Percentiles rank a stretch among this genome's conserved stretches.
phyloP scores from a whole-genome alignment of 92 coral and sea anemone genomes.

The Bergia sp. region DNA sequence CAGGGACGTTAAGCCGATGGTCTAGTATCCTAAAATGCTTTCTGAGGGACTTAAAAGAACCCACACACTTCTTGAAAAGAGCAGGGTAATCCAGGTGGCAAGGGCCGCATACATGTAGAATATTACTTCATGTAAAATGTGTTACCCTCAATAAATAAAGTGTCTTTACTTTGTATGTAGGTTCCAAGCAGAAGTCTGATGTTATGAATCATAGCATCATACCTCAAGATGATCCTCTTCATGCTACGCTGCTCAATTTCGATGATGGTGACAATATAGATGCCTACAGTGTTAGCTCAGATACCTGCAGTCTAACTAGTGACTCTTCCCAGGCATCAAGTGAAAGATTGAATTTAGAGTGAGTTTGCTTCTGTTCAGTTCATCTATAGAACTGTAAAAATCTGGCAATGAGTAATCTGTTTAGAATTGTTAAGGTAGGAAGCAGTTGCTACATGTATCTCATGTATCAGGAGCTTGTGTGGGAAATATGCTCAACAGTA shows the following conservation, averaged over 20 bases:
- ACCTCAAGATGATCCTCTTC: constrained; percentile 13
- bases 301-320: constrained; percentile 11
- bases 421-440: too few species aligned
- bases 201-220: background rate
- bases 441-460: too few species aligned
- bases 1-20: too few species aligned
- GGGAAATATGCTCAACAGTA: too few species aligned
- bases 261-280: constrained; percentile 1
- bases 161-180: background rate
- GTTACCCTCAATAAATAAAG: too few species aligned
- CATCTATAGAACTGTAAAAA: background rate
- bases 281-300: background rate
- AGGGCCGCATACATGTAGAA: too few species aligned
- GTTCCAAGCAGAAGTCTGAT: background rate
- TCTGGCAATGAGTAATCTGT: background rate
- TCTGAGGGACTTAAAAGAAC: too few species aligned
- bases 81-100: too few species aligned
- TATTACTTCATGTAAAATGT: too few species aligned
- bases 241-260: background rate
- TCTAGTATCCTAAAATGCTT: too few species aligned
- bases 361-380: background rate
- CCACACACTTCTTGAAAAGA: too few species aligned
- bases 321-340: constrained; percentile 21
- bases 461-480: too few species aligned
- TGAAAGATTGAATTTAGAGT: constrained; percentile 37